Evolutionary conservation across 2,888 invertebrate species (phyloP).

Genomic region (Troides aeacus): DNA sequence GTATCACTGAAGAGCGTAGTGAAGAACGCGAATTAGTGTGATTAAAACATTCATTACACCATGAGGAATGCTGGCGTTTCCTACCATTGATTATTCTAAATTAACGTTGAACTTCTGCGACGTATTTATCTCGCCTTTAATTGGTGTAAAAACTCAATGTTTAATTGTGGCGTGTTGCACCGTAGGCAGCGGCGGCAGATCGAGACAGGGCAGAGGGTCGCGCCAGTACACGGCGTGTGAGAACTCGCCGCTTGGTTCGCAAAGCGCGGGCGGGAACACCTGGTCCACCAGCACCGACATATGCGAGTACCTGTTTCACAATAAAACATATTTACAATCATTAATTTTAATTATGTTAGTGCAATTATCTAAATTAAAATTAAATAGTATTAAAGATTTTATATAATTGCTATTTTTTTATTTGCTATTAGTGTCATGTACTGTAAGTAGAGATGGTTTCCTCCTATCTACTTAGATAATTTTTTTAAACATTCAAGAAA

Average conservation of each 20-base stretch:
- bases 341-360: background rate
- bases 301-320: slow-evolving; percentile 89
- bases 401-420: too few species aligned
- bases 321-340: background rate
- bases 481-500: too few species aligned
- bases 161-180: slow-evolving; percentile 25
- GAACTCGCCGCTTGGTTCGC: slow-evolving; percentile 83
- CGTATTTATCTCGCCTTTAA: background rate
- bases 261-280: slow-evolving; percentile 91
- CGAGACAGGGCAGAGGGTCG: slow-evolving; percentile 84
- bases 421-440: too few species aligned
- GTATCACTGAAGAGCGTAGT: too few species aligned
- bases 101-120: background rate
- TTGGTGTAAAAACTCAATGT: background rate
- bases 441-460: too few species aligned
- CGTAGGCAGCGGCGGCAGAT: slow-evolving; percentile 43
- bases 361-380: too few species aligned
- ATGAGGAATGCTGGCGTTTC: background rate
- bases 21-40: too few species aligned
- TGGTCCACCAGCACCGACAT: slow-evolving; percentile 97
- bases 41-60: too few species aligned
- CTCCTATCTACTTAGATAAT: too few species aligned
- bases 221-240: slow-evolving; percentile 96
- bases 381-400: too few species aligned
- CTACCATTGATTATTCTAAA: background rate